Evolutionary conservation across 2,888 invertebrate genomes (phyloP), one percentile per base, ranked within the genome.

Genomic region (Hirtodrosophila alboralis): DNA sequence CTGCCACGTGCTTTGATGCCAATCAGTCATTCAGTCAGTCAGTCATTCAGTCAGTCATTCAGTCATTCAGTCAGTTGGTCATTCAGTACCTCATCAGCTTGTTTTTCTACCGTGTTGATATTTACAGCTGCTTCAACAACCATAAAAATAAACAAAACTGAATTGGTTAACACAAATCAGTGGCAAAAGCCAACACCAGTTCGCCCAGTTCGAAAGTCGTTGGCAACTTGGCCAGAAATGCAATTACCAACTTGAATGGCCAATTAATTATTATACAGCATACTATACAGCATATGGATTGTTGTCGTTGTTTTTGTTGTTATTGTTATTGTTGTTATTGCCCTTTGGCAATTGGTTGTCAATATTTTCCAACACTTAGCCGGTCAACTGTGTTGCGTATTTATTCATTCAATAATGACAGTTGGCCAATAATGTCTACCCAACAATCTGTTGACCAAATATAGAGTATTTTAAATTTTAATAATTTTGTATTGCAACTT

Each of bases 221-320:
- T 44, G 49, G 48, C 27, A 16, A 62, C 57, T 63, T 31, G 26
- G 13, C 52, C 57, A 44, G 41, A 65, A 61, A 53, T 66, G 83
- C 79, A 79, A 79, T 79, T 79, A 81, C 68, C 57, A 68, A 52
- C 45, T 56, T 78, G 57, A 83, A 78, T 85, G 38, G 59, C 60
- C 79, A 78, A 83, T 79, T 83, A 69, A 66, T 60, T 51, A 68
- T 54, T 45, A 27, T 40, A n/a, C 16, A n/a, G n/a, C n/a, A n/a
- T n/a, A n/a, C n/a, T n/a, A n/a, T n/a, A n/a, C n/a, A n/a, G n/a
- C n/a, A n/a, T n/a, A n/a, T n/a, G n/a, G n/a, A 21, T 38, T 21
- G 7, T 23, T 21, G n/a, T 23, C 31, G 18, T 7, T 41, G 2
- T 27, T 56, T 18, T 16, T 62, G 21, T 45, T 34, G 12, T 41